A percentile compares a stretch with the other conserved stretches of the same genome.
These are phyloP conservation scores for Tragelaphus scriptus DNA, from an alignment of 2,113 vertebrate genomes.

Conservation along the genomic window DNA sequence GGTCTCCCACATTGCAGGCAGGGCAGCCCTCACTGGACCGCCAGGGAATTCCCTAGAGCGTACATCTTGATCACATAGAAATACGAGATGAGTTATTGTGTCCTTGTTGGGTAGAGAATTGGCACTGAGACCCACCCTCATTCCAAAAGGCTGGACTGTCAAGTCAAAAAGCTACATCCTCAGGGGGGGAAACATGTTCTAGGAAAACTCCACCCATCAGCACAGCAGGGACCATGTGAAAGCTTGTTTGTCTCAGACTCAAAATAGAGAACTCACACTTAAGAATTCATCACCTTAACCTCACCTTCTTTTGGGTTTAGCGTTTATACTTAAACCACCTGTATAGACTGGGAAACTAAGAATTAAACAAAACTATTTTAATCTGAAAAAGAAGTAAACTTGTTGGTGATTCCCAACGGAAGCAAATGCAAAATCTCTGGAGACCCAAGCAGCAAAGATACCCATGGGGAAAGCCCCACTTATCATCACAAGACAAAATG, in stretches of 20 bases:
- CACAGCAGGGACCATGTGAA: fast-evolving
- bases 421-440: not conserved
- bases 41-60: not conserved
- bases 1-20: not conserved
- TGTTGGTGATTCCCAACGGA: not conserved
- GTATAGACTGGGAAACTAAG: not conserved
- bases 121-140: not conserved
- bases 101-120: fast-evolving
- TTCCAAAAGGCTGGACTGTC: too few species aligned
- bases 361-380: not conserved
- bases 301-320: not conserved
- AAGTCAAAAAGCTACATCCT: not conserved
- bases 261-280: not conserved
- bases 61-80: not conserved
- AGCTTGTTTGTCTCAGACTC: not conserved
- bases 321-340: not conserved
- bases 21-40: too few species aligned
- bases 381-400: not conserved
- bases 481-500: not conserved
- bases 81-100: not conserved
- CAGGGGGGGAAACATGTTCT: not conserved
- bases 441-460: not conserved
- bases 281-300: not conserved
- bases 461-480: not conserved
- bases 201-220: not conserved